Base-by-base conservation (phyloP, 2,888 invertebrate genomes). In the Tuta absoluta region DNA sequence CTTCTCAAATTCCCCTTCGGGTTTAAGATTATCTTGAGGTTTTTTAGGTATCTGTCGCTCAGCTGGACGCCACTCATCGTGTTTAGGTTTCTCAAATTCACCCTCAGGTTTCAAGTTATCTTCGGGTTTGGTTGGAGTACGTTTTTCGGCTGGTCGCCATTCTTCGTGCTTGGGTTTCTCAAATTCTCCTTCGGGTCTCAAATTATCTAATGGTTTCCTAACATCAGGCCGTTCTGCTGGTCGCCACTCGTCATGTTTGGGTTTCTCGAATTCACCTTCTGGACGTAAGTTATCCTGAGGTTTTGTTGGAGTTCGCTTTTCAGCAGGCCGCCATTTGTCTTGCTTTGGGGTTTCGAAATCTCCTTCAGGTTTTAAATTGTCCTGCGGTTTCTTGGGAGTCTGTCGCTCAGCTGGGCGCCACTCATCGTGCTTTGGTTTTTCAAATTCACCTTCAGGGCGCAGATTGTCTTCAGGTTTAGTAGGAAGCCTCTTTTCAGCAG, bases 41-140 rank as follows among this genome's bases (percentile, higher is more conserved):
- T 80, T 88, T n/a, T 75, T 86, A n/a, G 72, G 80, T 59, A 70
- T 74, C 10, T 75, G 83, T 11, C 86, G 70, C 63, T 91, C 91
- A n/a, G 83, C 87, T n/a, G 89, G 90, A 56, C 81, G 78, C 80
- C 90, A 87, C 69, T 84, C 77, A 11, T 85, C 81, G 19, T 76
- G 81, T 53, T 84, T 86, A 0, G 86, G 89, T 11, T 79, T 75
- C 19, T 89, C 87, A 23, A 92, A 84, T 48, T 94, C 93, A 0
- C 94, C 94, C 71, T 93, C 93, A 0, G 90, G 86, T 45, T 77
- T 76, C 0, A 93, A 71, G 70, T 93, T 93, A 69, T 93, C 93
- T 5, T 83, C 73, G 0, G 87, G 91, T 68, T 81, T 91, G n/a
- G 76, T 88, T 51, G 78, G 87, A 11, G 68, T 74, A 10, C 72